Percentiles rank a stretch among this genome's conserved stretches.
phyloP scores from a whole-genome alignment of 1,140 invertebrate genomes.

The Zophobas atratus region DNA sequence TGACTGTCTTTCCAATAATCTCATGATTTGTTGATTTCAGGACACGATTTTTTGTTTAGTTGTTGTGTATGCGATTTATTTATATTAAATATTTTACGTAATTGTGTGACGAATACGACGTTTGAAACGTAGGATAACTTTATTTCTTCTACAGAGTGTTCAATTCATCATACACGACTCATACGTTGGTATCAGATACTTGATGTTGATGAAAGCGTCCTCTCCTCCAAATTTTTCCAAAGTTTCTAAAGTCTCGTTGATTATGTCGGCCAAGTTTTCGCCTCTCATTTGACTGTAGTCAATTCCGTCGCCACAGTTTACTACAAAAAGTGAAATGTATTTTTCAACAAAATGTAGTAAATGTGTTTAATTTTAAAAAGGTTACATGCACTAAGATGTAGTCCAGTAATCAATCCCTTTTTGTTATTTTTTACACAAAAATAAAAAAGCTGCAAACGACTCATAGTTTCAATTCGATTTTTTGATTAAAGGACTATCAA shows the following conservation, averaged over 20 bases:
- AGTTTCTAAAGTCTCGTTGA: constrained; percentile 93
- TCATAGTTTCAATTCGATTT: background rate
- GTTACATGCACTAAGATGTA: background rate
- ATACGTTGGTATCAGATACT: constrained; percentile 97
- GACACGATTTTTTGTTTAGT: constrained; percentile 60
- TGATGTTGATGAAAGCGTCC: constrained; percentile 97
- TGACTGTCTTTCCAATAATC: constrained; percentile 35
- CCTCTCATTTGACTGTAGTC: constrained; percentile 77
- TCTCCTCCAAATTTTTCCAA: constrained; percentile 92
- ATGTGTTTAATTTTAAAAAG: too few species aligned
- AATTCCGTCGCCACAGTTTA: constrained; percentile 75
- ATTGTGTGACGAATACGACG: background rate
- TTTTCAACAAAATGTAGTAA: too few species aligned
- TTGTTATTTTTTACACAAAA: too few species aligned
- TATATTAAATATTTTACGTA: constrained; percentile 56
- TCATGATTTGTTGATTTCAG: constrained; percentile 51
- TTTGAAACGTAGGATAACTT: background rate
- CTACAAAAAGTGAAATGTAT: constrained; percentile 62
- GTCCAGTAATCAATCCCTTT: background rate
- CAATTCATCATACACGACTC: constrained; percentile 92
- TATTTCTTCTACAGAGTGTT: constrained; percentile 37
- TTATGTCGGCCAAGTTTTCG: constrained; percentile 89
- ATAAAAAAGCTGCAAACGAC: too few species aligned
- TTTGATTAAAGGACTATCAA: background rate
- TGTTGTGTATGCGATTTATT: constrained; percentile 61